Evolutionary conservation across 1,140 invertebrate genomes (phyloP), one percentile per base, ranked within the genome.

Genomic region (Hyles euphorbiae): DNA sequence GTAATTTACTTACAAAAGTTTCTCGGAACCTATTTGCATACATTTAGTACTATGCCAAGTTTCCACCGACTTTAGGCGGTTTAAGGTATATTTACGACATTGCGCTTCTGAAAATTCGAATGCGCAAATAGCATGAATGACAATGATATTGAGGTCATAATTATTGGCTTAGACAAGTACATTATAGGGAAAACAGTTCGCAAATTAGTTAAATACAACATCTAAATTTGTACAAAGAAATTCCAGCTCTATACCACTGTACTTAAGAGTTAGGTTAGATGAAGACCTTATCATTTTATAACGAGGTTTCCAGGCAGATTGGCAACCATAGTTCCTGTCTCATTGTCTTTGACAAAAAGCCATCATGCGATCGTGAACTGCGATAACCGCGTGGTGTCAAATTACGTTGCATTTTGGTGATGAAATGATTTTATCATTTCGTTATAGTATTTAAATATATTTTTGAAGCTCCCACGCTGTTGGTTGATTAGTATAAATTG

Each of bases 301-400:
- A 40, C 36, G 36, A 40, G 36, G 36, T 40, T 40, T 40, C 36
- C 36, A 40, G 48, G 8, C 34, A 11, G 70, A 56, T 52, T 64
- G 59, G 68, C 65, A 56, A 78, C 66, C 83, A 72, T 79, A 76
- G 71, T 83, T 86, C 83, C 83, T 82, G 81, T 73, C 57, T 53
- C 58, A 79, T 86, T 86, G 81, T 83, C 74, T 75, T 74, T 62
- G 54, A 57, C 70, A 66, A 70, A 66, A 70, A 72, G 61, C 64
- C 63, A 61, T 61, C 50, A 46, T 62, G 60, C 58, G 82, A 85
- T 85, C 72, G 66, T 76, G 68, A 63, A 51, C 56, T 63, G 46
- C 60, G 78, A 82, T 80, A 78, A 68, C 54, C 56, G 60, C 51
- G 58, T 58, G 59, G 40, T 66, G 68, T 68, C 54, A 53, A 56